Evolutionary conservation across 2,888 invertebrate species (phyloP).

Genomic region (Carabus problematicus): DNA sequence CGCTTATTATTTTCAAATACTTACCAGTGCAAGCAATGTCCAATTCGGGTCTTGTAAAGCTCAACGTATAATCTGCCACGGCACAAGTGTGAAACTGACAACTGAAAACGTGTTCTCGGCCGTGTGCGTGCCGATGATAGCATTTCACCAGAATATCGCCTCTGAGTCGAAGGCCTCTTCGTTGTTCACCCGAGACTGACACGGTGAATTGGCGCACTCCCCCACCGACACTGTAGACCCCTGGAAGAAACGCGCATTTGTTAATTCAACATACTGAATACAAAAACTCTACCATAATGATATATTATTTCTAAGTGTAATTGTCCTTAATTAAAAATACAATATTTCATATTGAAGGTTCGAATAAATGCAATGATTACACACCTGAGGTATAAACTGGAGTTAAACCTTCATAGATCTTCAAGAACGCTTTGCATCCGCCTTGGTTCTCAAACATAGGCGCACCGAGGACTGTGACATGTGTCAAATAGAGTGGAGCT

Average conservation of each 20-base stretch:
- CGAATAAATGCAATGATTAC: too few relatives aligned
- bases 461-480: conserved; percentile 85
- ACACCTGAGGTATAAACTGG: conserved; percentile 87
- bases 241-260: conserved; percentile 54
- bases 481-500: conserved; percentile 84
- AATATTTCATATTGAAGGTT: too few relatives aligned
- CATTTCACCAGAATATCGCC: conserved; percentile 93
- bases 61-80: conserved; percentile 82
- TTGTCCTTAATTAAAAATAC: too few relatives aligned
- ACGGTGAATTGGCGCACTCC: conserved; percentile 73
- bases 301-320: too few relatives aligned
- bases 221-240: conserved; percentile 74
- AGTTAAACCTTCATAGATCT: conserved; percentile 90
- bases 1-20: conserved; percentile 42
- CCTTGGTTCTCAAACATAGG: conserved; percentile 69
- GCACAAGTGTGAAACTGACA: conserved; percentile 96
- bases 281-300: neutral
- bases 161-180: conserved; percentile 74
- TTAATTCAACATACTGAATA: neutral
- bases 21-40: conserved; percentile 85
- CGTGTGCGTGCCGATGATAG: conserved; percentile 71
- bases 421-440: conserved; percentile 77
- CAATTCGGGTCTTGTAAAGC: conserved; percentile 85
- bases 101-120: conserved; percentile 78
- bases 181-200: conserved; percentile 71